Evolutionary conservation across 1,140 invertebrate species (phyloP), one percentile per base, ranked within the genome.

Genomic region (Drosophila kepulauana): DNA sequence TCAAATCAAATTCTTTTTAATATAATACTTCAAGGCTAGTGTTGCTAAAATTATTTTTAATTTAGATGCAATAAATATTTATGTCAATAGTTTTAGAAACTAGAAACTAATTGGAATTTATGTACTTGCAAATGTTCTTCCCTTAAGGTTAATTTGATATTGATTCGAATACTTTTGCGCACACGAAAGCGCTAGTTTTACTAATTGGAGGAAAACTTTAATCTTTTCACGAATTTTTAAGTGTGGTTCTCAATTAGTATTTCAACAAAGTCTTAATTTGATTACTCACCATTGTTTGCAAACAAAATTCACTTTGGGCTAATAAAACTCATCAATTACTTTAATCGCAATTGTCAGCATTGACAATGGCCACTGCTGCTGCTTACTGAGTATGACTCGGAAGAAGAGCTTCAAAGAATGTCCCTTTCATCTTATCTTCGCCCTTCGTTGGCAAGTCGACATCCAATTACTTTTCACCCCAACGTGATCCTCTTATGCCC

Each of bases 401-500:
- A 43, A 43, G 41, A 43, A 43, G 4, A 0, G 11, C n/a, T 13
- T 5, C 41, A 43, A 25, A 43, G 11, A 1, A 43, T 16, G 11
- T 54, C 28, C n/a, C 25, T 52, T 5, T 25, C 20, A 25, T 25
- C 51, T 30, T 52, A 5, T 30, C 28, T 30, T 15, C n/a, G 6
- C 13, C 30, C 15, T 33, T 16, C 20, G 49, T 38, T 35, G 54
- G 13, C 35, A 35, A 54, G 28, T 54, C 28, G 33, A 11, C 35
- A 65, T 30, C n/a, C 52, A 25, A 48, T 48, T 28, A 11, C 46
- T 64, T 41, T 58, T 6, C 25, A 43, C 8, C 13, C n/a, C n/a
- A 4, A 25, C 43, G 5, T 58, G 63, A 51, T 49, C 20, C 25
- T 78, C 16, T 69, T 73, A 61, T 57, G 68, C 41, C 52, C 59